Percentiles rank a stretch among this genome's conserved stretches.
Conservation (phyloP, 2,797 vertebrate genomes). For the Lepilemur ruficaudatus region DNA sequence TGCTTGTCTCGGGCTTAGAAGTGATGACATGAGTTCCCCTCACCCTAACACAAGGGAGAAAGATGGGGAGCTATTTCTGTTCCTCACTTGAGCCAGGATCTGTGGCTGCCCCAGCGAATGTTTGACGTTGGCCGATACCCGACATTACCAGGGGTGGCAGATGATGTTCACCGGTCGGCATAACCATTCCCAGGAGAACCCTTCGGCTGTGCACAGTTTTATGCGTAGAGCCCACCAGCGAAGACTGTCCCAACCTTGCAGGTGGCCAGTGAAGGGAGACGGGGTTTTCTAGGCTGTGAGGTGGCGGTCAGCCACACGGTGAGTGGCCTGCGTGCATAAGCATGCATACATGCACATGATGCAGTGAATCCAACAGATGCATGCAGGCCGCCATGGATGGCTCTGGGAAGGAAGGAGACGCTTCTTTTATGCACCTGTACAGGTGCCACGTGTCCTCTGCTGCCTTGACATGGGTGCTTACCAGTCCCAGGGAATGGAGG, state of each 20-base stretch:
- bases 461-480: neutral
- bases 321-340: fast-evolving
- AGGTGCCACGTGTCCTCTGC: neutral
- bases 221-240: fast-evolving
- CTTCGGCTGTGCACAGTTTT: neutral
- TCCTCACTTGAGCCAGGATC: neutral
- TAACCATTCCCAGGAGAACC: neutral
- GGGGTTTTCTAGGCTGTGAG: neutral
- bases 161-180: fast-evolving
- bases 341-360: fast-evolving
- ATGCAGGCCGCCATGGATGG: fast-evolving
- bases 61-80: fast-evolving
- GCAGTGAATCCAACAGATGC: neutral
- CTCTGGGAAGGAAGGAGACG: neutral
- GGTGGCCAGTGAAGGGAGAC: neutral
- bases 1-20: neutral
- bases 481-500: neutral
- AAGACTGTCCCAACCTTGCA: neutral
- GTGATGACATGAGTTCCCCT: neutral
- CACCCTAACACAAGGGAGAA: neutral
- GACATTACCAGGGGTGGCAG: neutral
- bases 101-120: fast-evolving
- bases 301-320: neutral
- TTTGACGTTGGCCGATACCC: neutral
- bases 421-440: neutral